Base-by-base conservation (phyloP, 2,797 vertebrate genomes). In the Furcifer pardalis region DNA sequence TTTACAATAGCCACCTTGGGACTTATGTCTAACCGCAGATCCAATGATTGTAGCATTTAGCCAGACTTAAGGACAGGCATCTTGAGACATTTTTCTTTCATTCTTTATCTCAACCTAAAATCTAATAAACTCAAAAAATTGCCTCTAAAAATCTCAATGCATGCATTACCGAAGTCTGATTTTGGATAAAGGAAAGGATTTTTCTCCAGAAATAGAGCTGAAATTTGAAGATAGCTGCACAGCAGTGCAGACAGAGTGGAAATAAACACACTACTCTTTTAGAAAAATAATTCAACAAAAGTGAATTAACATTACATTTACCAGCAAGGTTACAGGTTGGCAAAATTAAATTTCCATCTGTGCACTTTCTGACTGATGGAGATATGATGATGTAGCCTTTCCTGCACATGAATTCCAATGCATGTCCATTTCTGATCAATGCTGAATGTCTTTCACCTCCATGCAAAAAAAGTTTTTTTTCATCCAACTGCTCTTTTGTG, bases 251-350 rank as follows among this genome's bases (percentile, higher is more conserved):
- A 44, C 3, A 62, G 21, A 19, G 4, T 27, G 7, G 32, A 27
- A 56, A 44, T 23, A 62, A 42, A 2, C 19, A 7, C 0, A 62
- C 25, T n/a, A 30, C 25, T 46, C 12, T 37, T 46, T 84, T 32
- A 63, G 27, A 7, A 30, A 71, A 72, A 60, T 23, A 52, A 37
- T 21, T 12, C 23, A 63, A 21, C 5, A 35, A 23, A 79, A 46
- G 30, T 79, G 21, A 25, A 79, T 74, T 65, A 23, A n/a, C 32
- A 27, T 19, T 40, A 44, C 52, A 87, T 81, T 90, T 90, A 88
- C 85, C 82, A 27, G 59, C 5, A 56, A 62, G 0, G 1, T 69
- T 32, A n/a, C 87, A 88, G 2, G 77, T 77, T 60, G 89, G 89
- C 46, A 88, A 66, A 37, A 80, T 1, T 27, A 90, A 65, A 2